A percentile compares a stretch with the other conserved stretches of the same genome.
These are phyloP conservation scores for Plemyria rubiginata DNA, from an alignment of 2,888 invertebrate genomes.

Conservation along the genomic window DNA sequence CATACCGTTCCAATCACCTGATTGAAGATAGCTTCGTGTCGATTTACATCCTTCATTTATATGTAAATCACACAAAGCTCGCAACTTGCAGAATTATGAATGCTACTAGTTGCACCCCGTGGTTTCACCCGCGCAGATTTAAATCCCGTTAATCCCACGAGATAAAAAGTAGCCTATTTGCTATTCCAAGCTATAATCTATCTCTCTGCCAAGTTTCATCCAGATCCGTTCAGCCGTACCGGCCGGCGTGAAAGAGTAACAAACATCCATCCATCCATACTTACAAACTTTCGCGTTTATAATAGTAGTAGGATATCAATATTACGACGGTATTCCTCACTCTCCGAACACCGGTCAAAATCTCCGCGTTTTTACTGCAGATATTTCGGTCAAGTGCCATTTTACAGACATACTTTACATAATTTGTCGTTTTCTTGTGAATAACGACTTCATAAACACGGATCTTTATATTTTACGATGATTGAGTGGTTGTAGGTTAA, in stretches of 20 bases:
- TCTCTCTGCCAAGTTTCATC: too few species aligned
- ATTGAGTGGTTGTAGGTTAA: not conserved
- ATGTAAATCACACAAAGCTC: constrained; percentile 33
- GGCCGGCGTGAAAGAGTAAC: too few species aligned
- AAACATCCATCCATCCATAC: too few species aligned
- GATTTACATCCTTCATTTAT: constrained; percentile 20
- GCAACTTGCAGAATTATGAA: constrained; percentile 30
- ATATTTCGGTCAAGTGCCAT: constrained; percentile 9
- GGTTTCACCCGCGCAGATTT: too few species aligned
- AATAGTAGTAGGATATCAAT: constrained; percentile 21
- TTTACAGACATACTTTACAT: constrained; percentile 12
- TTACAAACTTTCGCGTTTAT: too few species aligned
- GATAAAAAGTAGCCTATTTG: too few species aligned
- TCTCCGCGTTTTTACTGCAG: constrained; percentile 1
- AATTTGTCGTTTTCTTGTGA: constrained; percentile 6
- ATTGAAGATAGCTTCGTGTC: constrained; percentile 7
- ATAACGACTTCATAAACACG: constrained; percentile 8
- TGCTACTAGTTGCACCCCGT: too few species aligned
- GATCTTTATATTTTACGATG: not conserved
- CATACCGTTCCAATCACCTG: not conserved
- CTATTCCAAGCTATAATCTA: too few species aligned
- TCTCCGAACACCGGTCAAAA: constrained; percentile 4
- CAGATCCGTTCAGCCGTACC: too few species aligned
- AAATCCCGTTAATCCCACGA: too few species aligned
- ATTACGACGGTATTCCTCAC: constrained; percentile 36